phyloP scores from a whole-genome alignment of 2,113 vertebrate species.

The Passerina amoena region DNA sequence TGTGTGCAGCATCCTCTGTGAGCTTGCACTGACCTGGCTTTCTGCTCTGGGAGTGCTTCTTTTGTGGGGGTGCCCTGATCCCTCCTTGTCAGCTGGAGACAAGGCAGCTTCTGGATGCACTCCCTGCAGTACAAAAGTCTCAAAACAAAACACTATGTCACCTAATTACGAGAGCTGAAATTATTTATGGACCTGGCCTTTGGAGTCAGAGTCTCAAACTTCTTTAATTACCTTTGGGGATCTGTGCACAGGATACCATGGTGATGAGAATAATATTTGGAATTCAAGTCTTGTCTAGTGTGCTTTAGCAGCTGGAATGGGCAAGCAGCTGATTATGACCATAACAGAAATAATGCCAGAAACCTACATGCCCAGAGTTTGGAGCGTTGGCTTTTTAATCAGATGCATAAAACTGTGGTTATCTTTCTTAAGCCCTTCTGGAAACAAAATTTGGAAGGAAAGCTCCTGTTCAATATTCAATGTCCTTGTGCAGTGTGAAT shows the following conservation, averaged over 20 bases:
- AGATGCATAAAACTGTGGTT: slow-evolving; percentile 25
- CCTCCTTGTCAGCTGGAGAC: neutral
- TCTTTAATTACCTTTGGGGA: slow-evolving; percentile 54
- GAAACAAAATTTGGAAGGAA: slow-evolving; percentile 52
- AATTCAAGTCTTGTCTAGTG: slow-evolving; percentile 48
- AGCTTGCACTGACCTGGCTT: neutral
- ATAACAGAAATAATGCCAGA: slow-evolving; percentile 26
- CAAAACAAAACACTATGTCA: slow-evolving; percentile 8
- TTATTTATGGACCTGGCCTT: slow-evolving; percentile 61
- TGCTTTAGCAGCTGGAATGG: slow-evolving; percentile 55
- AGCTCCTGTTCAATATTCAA: slow-evolving; percentile 32
- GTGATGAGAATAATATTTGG: slow-evolving; percentile 54
- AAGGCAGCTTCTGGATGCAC: neutral
- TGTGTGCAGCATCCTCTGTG: neutral
- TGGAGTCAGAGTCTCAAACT: slow-evolving; percentile 46
- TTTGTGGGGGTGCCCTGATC: neutral
- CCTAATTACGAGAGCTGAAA: slow-evolving; percentile 32
- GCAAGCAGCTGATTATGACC: slow-evolving; percentile 46
- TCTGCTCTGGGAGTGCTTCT: neutral
- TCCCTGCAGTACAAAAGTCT: neutral
- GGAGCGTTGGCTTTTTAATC: slow-evolving; percentile 41
- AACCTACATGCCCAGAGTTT: neutral
- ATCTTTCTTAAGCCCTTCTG: slow-evolving; percentile 40
- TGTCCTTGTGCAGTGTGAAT: neutral
- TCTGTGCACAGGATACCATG: slow-evolving; percentile 31